Conservation (phyloP, 92 coral and sea anemone genomes). For the Muricea muricata region DNA sequence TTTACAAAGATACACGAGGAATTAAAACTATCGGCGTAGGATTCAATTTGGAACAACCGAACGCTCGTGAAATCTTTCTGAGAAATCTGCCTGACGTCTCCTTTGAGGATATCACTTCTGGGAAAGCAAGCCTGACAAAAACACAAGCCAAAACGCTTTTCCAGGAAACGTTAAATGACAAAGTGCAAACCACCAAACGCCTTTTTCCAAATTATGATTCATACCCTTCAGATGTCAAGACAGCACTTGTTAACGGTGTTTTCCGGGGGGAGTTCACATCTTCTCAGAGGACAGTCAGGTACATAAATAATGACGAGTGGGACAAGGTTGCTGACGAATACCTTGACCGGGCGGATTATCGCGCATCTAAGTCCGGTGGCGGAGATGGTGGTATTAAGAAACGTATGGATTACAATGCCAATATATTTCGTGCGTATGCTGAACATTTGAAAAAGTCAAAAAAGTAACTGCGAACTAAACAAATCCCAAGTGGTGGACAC, state of each 20-base stretch:
- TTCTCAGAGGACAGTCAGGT: conserved; percentile 36
- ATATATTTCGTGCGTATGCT: conserved; percentile 32
- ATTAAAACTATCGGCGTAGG: conserved; percentile 41
- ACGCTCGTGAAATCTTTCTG: conserved; percentile 7
- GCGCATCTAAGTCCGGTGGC: conserved; percentile 23
- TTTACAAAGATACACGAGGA: conserved; percentile 29
- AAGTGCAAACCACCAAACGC: conserved; percentile 16
- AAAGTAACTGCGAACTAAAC: not conserved
- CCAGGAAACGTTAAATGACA: conserved; percentile 20
- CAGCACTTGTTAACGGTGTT: conserved; percentile 30
- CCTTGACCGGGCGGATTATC: conserved; percentile 28
- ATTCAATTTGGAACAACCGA: conserved; percentile 31
- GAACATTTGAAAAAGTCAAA: conserved; percentile 26
- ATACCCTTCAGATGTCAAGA: conserved; percentile 10
- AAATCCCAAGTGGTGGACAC: no score
- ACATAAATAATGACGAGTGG: conserved; percentile 30
- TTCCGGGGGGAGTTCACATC: conserved; percentile 30
- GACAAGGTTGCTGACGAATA: conserved; percentile 39
- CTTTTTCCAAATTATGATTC: conserved; percentile 17
- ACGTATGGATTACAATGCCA: conserved; percentile 44
- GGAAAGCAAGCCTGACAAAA: conserved; percentile 15
- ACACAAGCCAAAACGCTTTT: conserved; percentile 12
- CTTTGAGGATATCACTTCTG: conserved; percentile 32
- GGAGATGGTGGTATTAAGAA: conserved; percentile 25
- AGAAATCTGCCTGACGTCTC: conserved; percentile 19